These are phyloP conservation scores for Pocillopora verrucosa DNA, from an alignment of 64 coral and sea anemone species.

Conservation along the genomic window DNA sequence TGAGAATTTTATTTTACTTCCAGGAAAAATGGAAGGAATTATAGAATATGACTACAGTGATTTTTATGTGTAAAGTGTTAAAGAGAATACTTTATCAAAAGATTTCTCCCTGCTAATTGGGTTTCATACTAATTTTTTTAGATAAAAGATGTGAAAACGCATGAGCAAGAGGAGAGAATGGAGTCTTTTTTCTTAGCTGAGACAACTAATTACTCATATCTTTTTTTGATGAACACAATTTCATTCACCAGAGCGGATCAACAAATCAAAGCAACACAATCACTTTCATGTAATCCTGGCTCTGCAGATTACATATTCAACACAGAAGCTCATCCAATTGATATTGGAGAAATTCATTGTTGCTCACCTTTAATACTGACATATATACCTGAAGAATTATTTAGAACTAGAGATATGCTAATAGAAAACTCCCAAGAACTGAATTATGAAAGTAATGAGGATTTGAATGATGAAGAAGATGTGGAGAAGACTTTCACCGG, in stretches of 20 bases:
- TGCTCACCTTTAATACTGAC: slow-evolving; percentile 57
- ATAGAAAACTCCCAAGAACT: neutral
- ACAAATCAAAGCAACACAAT: neutral
- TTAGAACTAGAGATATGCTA: slow-evolving; percentile 16
- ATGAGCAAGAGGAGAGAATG: slow-evolving; percentile 97
- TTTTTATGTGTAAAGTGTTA: no score
- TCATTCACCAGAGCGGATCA: slow-evolving; percentile 82
- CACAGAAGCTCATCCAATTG: slow-evolving; percentile 96
- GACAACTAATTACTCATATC: slow-evolving; percentile 94
- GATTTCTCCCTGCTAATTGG: no score
- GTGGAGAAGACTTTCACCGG: slow-evolving; percentile 44
- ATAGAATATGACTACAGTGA: no score
- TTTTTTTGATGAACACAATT: slow-evolving; percentile 95
- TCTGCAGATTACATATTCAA: slow-evolving; percentile 87
- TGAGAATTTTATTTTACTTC: no score
- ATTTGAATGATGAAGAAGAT: neutral
- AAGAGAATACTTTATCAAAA: no score
- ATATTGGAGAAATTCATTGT: slow-evolving; percentile 90
- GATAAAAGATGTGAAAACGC: slow-evolving; percentile 98
- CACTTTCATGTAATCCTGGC: slow-evolving; percentile 59
- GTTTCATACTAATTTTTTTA: slow-evolving; percentile 10
- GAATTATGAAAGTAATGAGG: neutral
- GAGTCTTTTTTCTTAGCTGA: slow-evolving; percentile 99
- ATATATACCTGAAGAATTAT: slow-evolving; percentile 56
- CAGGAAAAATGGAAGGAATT: no score